These are phyloP conservation scores for Bambusicola thoracicus DNA, from an alignment of 2,113 vertebrate genomes.

Conservation along the genomic window DNA sequence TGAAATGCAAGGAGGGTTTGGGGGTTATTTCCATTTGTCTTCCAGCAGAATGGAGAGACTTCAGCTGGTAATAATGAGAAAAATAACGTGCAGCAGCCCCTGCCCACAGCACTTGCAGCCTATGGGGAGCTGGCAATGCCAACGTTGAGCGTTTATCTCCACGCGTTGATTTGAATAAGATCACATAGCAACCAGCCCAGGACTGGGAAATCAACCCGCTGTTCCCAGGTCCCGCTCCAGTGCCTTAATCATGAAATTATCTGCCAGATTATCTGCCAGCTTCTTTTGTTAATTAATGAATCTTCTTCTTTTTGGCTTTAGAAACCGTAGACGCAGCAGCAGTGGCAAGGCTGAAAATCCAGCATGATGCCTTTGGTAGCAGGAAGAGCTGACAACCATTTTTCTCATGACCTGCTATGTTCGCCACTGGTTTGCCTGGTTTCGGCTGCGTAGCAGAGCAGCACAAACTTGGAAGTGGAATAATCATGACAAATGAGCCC, in stretches of 20 bases:
- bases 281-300: constrained; percentile 33
- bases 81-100: neutral
- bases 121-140: neutral
- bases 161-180: neutral
- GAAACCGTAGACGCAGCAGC: neutral
- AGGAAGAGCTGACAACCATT: neutral
- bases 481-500: constrained; percentile 20
- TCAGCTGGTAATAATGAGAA: neutral
- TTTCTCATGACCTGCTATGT: neutral
- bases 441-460: neutral
- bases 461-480: neutral
- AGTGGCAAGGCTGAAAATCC: neutral
- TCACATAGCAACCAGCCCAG: constrained; percentile 54
- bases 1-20: neutral
- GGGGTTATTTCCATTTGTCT: neutral
- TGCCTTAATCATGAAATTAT: constrained; percentile 23
- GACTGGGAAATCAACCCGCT: constrained; percentile 10
- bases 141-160: neutral
- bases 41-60: neutral
- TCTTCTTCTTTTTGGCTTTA: neutral
- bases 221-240: constrained; percentile 1
- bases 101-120: neutral
- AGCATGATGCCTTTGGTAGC: neutral
- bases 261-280: neutral
- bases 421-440: neutral